Conservation (phyloP, 2,888 invertebrate genomes). For the Margaritifera margaritifera region DNA sequence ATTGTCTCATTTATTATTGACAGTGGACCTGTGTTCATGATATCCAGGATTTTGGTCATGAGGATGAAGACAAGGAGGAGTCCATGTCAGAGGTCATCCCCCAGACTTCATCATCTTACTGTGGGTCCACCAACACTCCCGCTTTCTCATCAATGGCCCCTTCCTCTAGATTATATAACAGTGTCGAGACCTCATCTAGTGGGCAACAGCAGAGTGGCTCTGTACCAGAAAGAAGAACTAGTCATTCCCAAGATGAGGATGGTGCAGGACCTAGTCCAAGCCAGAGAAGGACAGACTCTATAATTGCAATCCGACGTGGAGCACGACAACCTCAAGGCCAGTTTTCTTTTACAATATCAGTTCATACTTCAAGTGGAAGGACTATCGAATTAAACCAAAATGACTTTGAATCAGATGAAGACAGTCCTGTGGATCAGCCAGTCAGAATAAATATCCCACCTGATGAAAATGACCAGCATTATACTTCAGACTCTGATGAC, state of each 20-base stretch:
- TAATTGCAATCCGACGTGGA: constrained; percentile 35
- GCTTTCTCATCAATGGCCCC: constrained; percentile 41
- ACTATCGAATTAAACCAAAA: constrained; percentile 36
- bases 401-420: constrained; percentile 28
- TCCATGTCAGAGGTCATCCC: constrained; percentile 29
- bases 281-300: constrained; percentile 21
- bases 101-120: constrained; percentile 38
- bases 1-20: constrained; percentile 46
- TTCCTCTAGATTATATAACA: constrained; percentile 6
- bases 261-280: constrained; percentile 3
- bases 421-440: neutral
- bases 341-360: constrained; percentile 37
- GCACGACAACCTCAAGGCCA: constrained; percentile 26
- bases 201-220: constrained; percentile 2
- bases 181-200: neutral
- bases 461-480: too few relatives aligned
- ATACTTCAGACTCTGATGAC: too few relatives aligned
- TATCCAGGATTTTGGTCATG: constrained; percentile 77
- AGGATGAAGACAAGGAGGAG: constrained; percentile 11
- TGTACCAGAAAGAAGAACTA: neutral
- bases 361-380: constrained; percentile 33
- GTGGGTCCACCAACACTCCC: constrained; percentile 42
- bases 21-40: constrained; percentile 96
- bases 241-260: constrained; percentile 9
- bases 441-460: constrained; percentile 1